phyloP scores from a whole-genome alignment of 2,113 vertebrate genomes.

The Panthera tigris region DNA sequence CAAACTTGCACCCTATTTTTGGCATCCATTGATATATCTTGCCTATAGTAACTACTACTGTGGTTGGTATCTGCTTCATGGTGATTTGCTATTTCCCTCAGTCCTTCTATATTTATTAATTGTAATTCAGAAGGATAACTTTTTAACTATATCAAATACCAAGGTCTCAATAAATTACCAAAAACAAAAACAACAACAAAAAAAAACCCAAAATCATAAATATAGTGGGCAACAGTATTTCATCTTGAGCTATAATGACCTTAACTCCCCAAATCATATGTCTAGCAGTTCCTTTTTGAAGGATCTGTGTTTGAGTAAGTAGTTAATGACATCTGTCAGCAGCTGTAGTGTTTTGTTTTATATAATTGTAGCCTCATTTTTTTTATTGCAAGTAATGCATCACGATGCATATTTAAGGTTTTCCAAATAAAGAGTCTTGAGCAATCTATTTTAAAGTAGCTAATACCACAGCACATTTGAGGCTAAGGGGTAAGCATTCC shows the following conservation, averaged over 20 bases:
- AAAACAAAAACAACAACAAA: not conserved
- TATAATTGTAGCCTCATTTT: constrained; percentile 68
- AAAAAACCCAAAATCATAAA: not conserved
- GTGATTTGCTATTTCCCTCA: not conserved
- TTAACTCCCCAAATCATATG: constrained; percentile 28
- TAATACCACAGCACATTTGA: constrained; percentile 57
- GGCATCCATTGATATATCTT: not conserved
- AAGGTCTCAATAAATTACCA: not conserved
- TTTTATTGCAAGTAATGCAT: constrained; percentile 68
- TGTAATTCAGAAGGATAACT: not conserved
- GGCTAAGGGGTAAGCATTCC: constrained; percentile 50
- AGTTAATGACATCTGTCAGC: constrained; percentile 75
- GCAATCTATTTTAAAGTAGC: constrained; percentile 67
- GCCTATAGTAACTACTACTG: not conserved
- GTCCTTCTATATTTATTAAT: not conserved
- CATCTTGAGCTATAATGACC: not conserved
- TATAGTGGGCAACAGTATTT: not conserved
- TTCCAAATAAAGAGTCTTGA: constrained; percentile 66
- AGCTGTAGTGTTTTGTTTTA: constrained; percentile 70
- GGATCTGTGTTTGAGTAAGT: constrained; percentile 50
- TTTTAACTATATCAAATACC: constrained; percentile 39
- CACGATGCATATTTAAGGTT: constrained; percentile 67
- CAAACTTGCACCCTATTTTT: not conserved
- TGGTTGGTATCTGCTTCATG: not conserved
- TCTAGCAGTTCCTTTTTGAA: constrained; percentile 53